Percentiles rank a stretch among this genome's conserved stretches.
Conservation (phyloP, 2,113 vertebrate genomes). For the Falcunculus frontatus region DNA sequence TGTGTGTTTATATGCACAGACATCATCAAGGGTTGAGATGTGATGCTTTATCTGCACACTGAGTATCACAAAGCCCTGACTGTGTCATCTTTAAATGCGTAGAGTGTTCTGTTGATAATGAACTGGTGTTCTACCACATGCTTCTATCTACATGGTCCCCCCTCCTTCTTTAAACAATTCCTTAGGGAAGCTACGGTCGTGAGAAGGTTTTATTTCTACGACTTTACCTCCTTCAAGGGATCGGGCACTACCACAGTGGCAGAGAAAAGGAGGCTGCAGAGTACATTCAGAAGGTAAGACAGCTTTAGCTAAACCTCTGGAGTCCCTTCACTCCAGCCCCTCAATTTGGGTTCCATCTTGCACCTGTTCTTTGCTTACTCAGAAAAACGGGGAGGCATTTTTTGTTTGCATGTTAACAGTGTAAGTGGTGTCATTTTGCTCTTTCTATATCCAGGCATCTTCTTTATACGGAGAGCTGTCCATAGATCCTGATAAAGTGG, state of each 20-base stretch:
- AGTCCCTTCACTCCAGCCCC: neutral
- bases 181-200: conserved; percentile 88
- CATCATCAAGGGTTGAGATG: neutral
- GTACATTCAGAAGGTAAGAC: conserved; percentile 80
- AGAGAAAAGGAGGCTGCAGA: conserved; percentile 77
- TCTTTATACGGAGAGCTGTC: conserved; percentile 76
- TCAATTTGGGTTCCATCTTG: neutral
- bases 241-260: conserved; percentile 85
- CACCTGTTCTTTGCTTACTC: neutral
- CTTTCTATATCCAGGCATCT: conserved; percentile 72
- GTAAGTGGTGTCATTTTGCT: neutral
- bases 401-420: neutral
- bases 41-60: neutral
- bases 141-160: neutral
- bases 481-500: conserved; percentile 84
- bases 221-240: conserved; percentile 90
- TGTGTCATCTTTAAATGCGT: neutral
- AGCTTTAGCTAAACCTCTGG: neutral
- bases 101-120: neutral
- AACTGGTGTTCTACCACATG: neutral
- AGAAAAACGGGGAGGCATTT: neutral
- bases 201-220: conserved; percentile 93
- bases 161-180: neutral
- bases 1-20: neutral
- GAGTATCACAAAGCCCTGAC: neutral